Percentiles rank a stretch among this genome's conserved stretches.
Conservation (phyloP, 2,888 invertebrate species). For the Brassicogethes aeneus region DNA sequence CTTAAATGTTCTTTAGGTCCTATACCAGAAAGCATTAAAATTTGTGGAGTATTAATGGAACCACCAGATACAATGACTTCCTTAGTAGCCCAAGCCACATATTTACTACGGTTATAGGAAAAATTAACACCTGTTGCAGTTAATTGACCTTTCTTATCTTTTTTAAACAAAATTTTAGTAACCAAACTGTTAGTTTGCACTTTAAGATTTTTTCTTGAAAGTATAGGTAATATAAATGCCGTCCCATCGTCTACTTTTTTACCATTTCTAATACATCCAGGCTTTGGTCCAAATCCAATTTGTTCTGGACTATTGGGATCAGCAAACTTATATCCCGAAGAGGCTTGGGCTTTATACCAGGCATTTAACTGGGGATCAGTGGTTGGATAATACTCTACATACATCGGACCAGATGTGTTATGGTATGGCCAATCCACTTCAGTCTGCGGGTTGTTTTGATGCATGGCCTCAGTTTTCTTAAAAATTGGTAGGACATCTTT, state of each 20-base stretch:
- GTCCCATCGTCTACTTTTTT: background rate
- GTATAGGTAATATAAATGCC: background rate
- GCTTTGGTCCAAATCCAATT: background rate
- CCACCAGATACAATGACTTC: constrained; percentile 3
- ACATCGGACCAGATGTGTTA: background rate
- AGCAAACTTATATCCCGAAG: background rate
- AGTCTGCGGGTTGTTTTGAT: background rate
- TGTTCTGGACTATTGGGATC: background rate
- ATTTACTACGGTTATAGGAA: background rate
- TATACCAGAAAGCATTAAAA: background rate
- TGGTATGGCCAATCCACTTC: background rate
- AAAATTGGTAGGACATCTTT: background rate
- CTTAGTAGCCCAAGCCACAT: background rate
- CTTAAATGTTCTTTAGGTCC: no score
- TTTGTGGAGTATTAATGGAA: background rate
- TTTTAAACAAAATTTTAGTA: background rate
- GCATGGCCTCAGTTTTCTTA: background rate
- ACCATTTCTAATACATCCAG: background rate
- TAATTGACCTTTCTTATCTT: background rate
- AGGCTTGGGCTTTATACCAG: background rate
- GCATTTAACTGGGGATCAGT: background rate
- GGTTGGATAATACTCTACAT: background rate
- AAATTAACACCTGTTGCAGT: background rate
- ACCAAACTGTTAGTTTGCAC: background rate
- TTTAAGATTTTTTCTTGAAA: background rate